A percentile compares a stretch with the other conserved stretches of the same genome.
Evolutionary conservation across 2,113 vertebrate species (phyloP).

Genomic region (Triplophysa tibetana): DNA sequence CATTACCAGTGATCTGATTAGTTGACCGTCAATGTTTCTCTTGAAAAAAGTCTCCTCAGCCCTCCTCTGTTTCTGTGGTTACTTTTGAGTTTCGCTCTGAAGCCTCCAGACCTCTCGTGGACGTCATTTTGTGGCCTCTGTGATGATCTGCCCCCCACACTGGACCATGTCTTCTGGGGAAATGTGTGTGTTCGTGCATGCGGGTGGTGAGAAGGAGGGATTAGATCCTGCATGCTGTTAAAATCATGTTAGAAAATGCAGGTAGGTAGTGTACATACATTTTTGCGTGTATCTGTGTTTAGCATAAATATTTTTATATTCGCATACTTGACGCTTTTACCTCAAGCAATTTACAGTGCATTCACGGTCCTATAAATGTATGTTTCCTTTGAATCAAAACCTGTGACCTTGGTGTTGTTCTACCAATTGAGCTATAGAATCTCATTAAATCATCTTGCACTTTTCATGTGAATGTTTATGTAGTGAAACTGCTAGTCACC

Average conservation of each 20-base stretch:
- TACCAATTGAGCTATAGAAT: too few species aligned
- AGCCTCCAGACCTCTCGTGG: slow-evolving; percentile 37
- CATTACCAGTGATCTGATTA: slow-evolving; percentile 12
- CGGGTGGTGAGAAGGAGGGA: background rate
- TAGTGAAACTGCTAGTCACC: slow-evolving; percentile 22
- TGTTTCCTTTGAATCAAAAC: too few species aligned
- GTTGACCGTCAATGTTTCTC: background rate
- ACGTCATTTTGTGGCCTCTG: slow-evolving; percentile 51
- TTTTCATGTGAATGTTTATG: background rate
- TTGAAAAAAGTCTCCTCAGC: background rate
- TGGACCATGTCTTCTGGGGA: slow-evolving; percentile 22
- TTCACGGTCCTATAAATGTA: too few species aligned
- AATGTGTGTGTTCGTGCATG: slow-evolving; percentile 20
- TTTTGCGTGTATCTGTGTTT: background rate
- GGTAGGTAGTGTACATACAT: background rate
- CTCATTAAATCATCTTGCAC: background rate
- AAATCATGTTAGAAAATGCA: background rate
- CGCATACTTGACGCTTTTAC: background rate
- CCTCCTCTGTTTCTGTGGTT: slow-evolving; percentile 17
- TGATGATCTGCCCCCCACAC: slow-evolving; percentile 15
- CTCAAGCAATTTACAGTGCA: too few species aligned
- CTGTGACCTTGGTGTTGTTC: too few species aligned
- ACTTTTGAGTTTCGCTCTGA: slow-evolving; percentile 38
- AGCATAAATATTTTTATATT: background rate
- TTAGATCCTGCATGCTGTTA: background rate